phyloP scores from a whole-genome alignment of 2,888 invertebrate species.

The Clitarchus hookeri region DNA sequence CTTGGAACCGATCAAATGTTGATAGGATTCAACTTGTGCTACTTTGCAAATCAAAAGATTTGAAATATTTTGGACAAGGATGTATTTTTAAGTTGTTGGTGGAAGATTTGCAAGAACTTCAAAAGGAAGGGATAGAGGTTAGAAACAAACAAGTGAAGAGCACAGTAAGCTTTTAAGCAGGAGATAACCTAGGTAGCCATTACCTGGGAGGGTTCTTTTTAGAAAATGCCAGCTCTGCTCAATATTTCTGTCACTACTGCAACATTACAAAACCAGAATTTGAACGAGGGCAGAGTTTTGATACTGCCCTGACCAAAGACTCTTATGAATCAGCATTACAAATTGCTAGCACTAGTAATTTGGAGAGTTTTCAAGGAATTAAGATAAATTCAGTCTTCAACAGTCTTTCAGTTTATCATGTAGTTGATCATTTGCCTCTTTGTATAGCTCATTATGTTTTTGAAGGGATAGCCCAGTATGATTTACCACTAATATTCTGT shows the following conservation, averaged over 20 bases:
- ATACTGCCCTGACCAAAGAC: neutral
- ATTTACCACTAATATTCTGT: neutral
- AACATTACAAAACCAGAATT: neutral
- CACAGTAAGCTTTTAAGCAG: neutral
- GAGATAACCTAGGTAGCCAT: conserved; percentile 31
- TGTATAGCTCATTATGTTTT: conserved; percentile 31
- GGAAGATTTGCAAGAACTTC: neutral
- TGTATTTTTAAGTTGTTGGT: neutral
- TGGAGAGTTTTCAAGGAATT: too few species aligned
- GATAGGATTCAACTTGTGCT: conserved; percentile 26
- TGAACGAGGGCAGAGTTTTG: neutral
- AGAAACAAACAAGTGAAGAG: neutral
- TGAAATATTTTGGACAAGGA: too few species aligned
- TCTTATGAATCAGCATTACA: neutral
- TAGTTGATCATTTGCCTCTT: conserved; percentile 24
- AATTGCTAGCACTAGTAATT: too few species aligned
- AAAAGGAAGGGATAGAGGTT: neutral
- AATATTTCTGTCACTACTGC: conserved; percentile 27
- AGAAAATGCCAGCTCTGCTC: conserved; percentile 23
- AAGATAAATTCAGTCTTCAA: too few species aligned
- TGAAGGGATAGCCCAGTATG: conserved; percentile 28
- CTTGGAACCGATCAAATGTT: conserved; percentile 21
- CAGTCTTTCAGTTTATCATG: too few species aligned
- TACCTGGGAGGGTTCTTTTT: conserved; percentile 29
- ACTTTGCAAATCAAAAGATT: conserved; percentile 26